Evolutionary conservation across 2,113 vertebrate genomes (phyloP), one percentile per base, ranked within the genome.

Genomic region (Heterotilapia buettikoferi): DNA sequence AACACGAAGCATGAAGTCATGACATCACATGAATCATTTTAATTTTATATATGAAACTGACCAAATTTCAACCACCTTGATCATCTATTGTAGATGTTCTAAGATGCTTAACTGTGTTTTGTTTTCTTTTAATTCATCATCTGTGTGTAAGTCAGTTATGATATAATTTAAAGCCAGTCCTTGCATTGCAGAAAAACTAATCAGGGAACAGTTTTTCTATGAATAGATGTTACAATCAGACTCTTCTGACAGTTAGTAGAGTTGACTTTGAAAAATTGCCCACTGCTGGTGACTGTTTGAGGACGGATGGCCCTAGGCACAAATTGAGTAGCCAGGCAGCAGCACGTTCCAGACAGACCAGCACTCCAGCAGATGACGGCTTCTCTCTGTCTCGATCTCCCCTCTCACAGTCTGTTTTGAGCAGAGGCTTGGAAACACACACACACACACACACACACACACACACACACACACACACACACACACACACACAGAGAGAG

Each of bases 261-360:
- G 80, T 13, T 85, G 89, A 83, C 54, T 89, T 84, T 91, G 63
- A 84, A 83, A 81, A 89, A 84, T 21, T 29, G 26, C 26, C 59
- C 78, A 63, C 40, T 21, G 71, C 71, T 85, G 90, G 63, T 88
- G 29, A 13, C 56, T 80, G 81, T 90, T 89, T 63, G 80, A 88
- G 87, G 86, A 89, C 84, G 16, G 57, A 83, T 79, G 57, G 80
- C 90, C 79, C 9, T 6, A 16, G 87, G 91, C 84, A 9, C 9
- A 76, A 80, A 89, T 84, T 73, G 87, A 90, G 26, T 12, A 40
- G 11, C 68, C 43, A 66, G 56, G 43, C 63, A 78, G 11, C 59
- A 71, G 81, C 80, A 57, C 21, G 5, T 50, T 73, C 83, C 80
- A 89, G 73, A 92, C 47, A 91, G 84, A 80, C 38, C 53, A 78